phyloP scores from a whole-genome alignment of 2,888 invertebrate species.

The Latrodectus elegans region DNA sequence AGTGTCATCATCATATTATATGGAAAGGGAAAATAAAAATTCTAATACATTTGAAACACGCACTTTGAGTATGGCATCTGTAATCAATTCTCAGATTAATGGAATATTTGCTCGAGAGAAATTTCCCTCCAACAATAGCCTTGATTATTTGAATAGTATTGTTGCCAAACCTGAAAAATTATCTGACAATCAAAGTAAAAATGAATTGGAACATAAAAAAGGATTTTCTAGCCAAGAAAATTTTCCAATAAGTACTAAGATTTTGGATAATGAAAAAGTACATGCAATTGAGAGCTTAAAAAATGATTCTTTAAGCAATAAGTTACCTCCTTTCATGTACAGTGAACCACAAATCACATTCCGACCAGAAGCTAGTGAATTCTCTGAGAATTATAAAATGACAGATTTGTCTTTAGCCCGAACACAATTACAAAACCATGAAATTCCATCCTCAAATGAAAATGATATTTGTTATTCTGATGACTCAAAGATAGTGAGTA shows the following conservation, averaged over 20 bases:
- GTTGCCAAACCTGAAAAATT: not conserved
- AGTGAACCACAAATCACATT: not conserved
- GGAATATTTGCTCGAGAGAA: constrained; percentile 61
- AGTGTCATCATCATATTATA: not conserved
- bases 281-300: constrained; percentile 33
- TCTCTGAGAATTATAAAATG: not conserved
- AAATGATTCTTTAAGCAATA: constrained; percentile 31
- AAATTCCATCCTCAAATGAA: constrained; percentile 8
- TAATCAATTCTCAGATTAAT: constrained; percentile 58
- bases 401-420: not conserved
- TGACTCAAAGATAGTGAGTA: constrained; percentile 72
- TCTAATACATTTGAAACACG: constrained; percentile 38
- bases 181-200: constrained; percentile 20
- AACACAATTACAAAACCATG: not conserved
- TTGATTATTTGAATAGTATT: constrained; percentile 18
- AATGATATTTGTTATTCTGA: not conserved
- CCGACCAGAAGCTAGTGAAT: not conserved
- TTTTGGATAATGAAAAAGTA: constrained; percentile 9
- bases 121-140: constrained; percentile 38
- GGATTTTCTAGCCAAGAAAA: constrained; percentile 22
- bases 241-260: not conserved
- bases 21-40: constrained; percentile 34
- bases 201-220: constrained; percentile 24
- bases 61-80: constrained; percentile 52
- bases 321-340: constrained; percentile 26